Evolutionary conservation across 2,888 invertebrate genomes (phyloP).

Genomic region (Agonopterix alstromeriana): DNA sequence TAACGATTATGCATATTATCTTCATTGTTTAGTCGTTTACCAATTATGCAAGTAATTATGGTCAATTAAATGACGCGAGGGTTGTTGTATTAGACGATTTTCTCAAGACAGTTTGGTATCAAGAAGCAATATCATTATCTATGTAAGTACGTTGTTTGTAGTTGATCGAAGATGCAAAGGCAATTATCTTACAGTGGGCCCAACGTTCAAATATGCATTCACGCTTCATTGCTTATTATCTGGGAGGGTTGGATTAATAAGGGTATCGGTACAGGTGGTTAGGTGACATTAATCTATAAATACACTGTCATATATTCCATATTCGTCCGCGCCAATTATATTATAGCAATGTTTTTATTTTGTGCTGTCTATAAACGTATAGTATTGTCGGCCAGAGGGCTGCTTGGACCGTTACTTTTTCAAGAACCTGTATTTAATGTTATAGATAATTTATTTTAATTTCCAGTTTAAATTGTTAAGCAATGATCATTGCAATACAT

Average conservation of each 20-base stretch:
- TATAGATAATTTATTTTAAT: too few species aligned
- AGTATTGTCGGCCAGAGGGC: too few species aligned
- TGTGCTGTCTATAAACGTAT: too few species aligned
- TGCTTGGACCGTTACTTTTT: too few species aligned
- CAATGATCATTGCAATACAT: too few species aligned
- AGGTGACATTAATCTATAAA: slow-evolving; percentile 8
- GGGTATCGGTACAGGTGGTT: slow-evolving; percentile 5
- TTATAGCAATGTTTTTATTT: background rate
- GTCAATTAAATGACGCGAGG: background rate
- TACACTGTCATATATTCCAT: slow-evolving; percentile 7
- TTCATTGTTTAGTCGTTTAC: too few species aligned
- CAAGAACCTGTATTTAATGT: too few species aligned
- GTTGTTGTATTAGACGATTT: background rate
- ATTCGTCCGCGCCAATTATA: slow-evolving; percentile 7
- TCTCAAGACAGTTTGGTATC: background rate
- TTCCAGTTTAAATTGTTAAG: too few species aligned
- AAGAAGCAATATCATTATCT: slow-evolving; percentile 6
- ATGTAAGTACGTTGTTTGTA: background rate
- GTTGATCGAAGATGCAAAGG: slow-evolving; percentile 1
- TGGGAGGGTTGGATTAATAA: background rate
- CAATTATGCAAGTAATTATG: background rate
- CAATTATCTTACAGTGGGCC: slow-evolving; percentile 4
- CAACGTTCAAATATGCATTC: slow-evolving; percentile 3
- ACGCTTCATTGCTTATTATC: slow-evolving; percentile 1
- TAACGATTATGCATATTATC: too few species aligned